Percentiles rank a stretch among this genome's conserved stretches.
Conservation (phyloP, 2,113 vertebrate species). For the Elephas maximus region DNA sequence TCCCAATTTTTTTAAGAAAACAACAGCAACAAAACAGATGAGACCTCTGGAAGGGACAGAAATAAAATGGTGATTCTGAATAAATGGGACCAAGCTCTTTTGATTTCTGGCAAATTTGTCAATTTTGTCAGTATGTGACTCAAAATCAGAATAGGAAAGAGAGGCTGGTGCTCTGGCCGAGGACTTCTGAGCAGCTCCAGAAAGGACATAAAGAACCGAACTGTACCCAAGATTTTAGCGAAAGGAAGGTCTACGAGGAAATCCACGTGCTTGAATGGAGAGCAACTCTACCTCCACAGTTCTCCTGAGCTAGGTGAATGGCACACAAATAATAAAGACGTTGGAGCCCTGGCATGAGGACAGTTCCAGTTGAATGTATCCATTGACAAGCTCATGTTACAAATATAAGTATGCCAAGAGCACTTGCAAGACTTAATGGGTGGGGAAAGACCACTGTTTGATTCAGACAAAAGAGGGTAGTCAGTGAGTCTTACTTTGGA, state of each 20-base stretch:
- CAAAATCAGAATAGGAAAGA: neutral
- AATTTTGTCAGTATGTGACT: neutral
- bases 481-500: neutral
- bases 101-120: neutral
- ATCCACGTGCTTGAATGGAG: neutral
- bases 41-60: neutral
- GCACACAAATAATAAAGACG: neutral
- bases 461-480: neutral
- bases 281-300: neutral
- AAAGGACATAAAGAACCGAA: neutral
- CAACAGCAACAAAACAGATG: neutral
- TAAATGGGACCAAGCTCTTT: neutral
- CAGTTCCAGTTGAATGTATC: neutral
- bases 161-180: neutral
- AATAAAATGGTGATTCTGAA: neutral
- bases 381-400: neutral
- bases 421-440: neutral
- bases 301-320: neutral
- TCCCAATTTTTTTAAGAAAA: neutral
- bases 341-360: neutral
- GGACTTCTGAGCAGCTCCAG: neutral
- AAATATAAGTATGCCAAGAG: neutral
- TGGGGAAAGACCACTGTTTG: neutral
- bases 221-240: neutral
- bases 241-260: neutral